Percentiles rank a stretch among this genome's conserved stretches.
phyloP scores from a whole-genome alignment of 2,113 vertebrate genomes.

The Spea multiplicata region DNA sequence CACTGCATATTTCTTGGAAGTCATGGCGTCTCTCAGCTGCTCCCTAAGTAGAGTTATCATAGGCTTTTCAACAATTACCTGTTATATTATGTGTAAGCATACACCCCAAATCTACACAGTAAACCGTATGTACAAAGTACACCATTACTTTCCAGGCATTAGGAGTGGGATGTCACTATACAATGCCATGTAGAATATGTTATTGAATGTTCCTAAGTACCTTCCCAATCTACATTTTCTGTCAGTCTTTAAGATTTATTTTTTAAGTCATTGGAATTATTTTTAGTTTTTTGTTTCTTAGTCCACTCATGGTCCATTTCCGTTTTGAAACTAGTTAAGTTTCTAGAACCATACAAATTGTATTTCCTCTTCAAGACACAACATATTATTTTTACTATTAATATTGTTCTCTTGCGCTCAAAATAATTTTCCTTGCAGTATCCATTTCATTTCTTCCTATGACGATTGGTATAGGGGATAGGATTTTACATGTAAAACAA shows the following conservation, averaged over 20 bases:
- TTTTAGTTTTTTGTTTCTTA: conserved; percentile 6
- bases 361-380: conserved; percentile 16
- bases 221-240: not conserved
- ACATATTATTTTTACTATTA: conserved; percentile 1
- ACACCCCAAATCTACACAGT: not conserved
- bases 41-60: too few species aligned
- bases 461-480: conserved; percentile 22
- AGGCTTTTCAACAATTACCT: too few species aligned
- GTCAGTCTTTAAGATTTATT: not conserved
- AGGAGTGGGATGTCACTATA: not conserved
- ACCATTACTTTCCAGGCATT: not conserved
- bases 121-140: too few species aligned
- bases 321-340: conserved; percentile 10
- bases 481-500: conserved; percentile 35
- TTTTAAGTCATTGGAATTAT: conserved; percentile 14
- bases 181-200: not conserved
- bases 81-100: not conserved
- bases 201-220: not conserved
- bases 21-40: too few species aligned
- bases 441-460: conserved; percentile 19
- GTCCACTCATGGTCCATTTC: conserved; percentile 3
- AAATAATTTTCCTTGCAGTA: conserved; percentile 22
- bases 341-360: conserved; percentile 10
- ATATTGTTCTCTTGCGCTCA: not conserved
- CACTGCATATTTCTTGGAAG: too few species aligned